phyloP scores from a whole-genome alignment of 2,113 vertebrate genomes.

The Fukomys damarensis region DNA sequence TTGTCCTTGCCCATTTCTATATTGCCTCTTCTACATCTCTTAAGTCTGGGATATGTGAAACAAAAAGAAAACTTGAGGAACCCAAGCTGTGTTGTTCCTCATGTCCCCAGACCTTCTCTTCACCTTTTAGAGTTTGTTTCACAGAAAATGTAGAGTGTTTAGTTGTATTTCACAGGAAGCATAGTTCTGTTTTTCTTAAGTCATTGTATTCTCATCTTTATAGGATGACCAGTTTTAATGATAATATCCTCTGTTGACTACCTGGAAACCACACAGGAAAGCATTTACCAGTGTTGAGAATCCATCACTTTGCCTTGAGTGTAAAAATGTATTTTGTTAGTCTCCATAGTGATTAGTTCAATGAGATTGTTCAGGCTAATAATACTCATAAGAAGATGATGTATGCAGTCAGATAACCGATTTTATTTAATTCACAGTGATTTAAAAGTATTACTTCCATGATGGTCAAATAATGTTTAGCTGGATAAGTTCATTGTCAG shows the following conservation, averaged over 20 bases:
- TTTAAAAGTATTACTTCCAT: neutral
- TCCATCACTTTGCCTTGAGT: neutral
- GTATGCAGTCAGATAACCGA: neutral
- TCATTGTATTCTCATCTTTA: neutral
- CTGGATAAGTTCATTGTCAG: neutral
- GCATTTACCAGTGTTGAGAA: neutral
- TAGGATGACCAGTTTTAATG: neutral
- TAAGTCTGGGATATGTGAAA: neutral
- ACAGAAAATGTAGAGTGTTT: neutral
- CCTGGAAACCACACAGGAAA: neutral
- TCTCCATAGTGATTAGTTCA: neutral
- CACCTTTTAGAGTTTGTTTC: neutral
- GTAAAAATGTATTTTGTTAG: conserved; percentile 16
- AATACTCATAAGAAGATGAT: neutral
- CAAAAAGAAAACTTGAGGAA: neutral
- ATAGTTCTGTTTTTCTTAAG: neutral
- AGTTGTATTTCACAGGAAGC: neutral
- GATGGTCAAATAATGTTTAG: neutral
- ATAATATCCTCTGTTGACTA: neutral
- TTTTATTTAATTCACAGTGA: neutral
- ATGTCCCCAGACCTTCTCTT: neutral
- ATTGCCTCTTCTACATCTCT: neutral
- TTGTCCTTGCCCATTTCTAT: neutral
- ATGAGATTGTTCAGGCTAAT: neutral
- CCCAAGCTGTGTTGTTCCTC: neutral